Percentiles rank a stretch among this genome's conserved stretches.
Conservation (phyloP, 1,140 invertebrate species). For the Coboldia fuscipes region DNA sequence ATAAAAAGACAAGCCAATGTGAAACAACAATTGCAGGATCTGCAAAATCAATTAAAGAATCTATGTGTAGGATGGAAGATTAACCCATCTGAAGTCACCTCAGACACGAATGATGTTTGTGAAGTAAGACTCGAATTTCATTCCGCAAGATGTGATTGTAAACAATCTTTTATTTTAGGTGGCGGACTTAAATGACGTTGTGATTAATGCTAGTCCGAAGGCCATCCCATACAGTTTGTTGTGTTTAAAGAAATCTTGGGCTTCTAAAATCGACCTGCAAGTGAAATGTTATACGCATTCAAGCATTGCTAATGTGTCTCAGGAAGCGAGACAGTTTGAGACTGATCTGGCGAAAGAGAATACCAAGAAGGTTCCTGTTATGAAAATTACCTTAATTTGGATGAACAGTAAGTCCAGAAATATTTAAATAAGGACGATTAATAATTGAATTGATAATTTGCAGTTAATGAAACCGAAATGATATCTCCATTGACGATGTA, state of each 20-base stretch:
- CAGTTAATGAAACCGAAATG: slow-evolving; percentile 20
- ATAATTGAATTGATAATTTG: no score
- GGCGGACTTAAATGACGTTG: no score
- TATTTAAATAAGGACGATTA: no score
- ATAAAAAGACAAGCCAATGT: no score
- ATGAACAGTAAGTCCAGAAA: slow-evolving; percentile 18
- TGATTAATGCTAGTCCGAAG: slow-evolving; percentile 19
- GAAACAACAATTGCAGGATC: no score
- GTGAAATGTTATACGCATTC: slow-evolving; percentile 19
- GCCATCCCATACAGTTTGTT: slow-evolving; percentile 20
- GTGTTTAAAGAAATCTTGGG: slow-evolving; percentile 18
- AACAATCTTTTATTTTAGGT: no score
- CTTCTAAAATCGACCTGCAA: slow-evolving; percentile 13
- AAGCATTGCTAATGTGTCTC: slow-evolving; percentile 16
- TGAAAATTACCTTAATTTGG: slow-evolving; percentile 18
- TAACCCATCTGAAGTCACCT: no score
- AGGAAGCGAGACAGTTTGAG: slow-evolving; percentile 14
- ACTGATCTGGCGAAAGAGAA: slow-evolving; percentile 10
- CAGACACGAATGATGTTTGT: no score
- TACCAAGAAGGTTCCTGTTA: slow-evolving; percentile 10
- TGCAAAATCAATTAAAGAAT: no score
- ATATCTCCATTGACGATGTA: slow-evolving; percentile 20
- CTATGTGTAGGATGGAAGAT: no score
- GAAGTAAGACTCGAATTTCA: no score
- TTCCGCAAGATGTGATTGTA: no score